Evolutionary conservation across 2,113 vertebrate genomes (phyloP).

Genomic region (Myrmecophaga tridactyla): DNA sequence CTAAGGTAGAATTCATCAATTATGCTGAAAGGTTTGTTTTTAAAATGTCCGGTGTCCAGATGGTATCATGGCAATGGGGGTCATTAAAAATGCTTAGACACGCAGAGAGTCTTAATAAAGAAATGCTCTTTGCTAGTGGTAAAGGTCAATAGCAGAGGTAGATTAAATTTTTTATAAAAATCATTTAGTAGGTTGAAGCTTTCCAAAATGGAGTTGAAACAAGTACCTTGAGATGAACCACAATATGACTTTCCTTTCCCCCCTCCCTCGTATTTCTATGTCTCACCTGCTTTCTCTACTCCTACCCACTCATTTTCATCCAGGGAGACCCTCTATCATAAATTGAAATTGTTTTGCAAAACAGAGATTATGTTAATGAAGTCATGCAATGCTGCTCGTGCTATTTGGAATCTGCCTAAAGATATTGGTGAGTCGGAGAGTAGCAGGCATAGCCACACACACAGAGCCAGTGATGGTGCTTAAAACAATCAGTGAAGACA

Average conservation of each 20-base stretch:
- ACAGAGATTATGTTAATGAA: not conserved
- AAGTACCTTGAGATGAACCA: conserved; percentile 10
- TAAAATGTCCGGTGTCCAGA: conserved; percentile 67
- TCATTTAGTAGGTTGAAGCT: not conserved
- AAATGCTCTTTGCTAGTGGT: conserved; percentile 31
- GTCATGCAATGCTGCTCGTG: not conserved
- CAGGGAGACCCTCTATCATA: not conserved
- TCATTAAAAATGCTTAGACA: conserved; percentile 64
- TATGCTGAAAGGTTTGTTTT: conserved; percentile 67
- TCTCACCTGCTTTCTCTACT: not conserved
- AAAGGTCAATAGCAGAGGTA: not conserved
- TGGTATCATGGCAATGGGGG: conserved; percentile 19
- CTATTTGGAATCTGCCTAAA: not conserved
- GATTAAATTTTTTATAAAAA: not conserved
- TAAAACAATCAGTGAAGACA: not conserved
- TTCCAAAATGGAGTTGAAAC: not conserved
- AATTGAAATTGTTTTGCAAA: conserved; percentile 27
- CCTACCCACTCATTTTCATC: not conserved
- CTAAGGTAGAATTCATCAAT: conserved; percentile 57
- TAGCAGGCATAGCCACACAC: not conserved
- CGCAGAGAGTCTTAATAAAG: conserved; percentile 43
- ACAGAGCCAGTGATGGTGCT: not conserved
- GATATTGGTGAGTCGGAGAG: not conserved
- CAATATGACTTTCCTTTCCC: not conserved
- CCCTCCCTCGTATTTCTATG: not conserved